Evolutionary conservation across 1,140 invertebrate genomes (phyloP).

Genomic region (Berghia stephanieae): DNA sequence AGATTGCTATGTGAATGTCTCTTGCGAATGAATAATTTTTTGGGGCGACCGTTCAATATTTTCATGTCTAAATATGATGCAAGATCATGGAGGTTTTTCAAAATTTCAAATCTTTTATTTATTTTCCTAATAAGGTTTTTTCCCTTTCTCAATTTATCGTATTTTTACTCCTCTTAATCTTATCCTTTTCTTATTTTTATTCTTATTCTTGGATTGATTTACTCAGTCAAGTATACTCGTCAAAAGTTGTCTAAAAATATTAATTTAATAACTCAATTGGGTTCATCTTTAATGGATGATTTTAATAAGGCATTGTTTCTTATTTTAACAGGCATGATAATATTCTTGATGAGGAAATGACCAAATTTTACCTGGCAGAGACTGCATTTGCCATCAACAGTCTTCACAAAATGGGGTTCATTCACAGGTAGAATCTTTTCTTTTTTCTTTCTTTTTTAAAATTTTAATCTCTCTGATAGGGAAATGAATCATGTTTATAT

Average conservation of each 20-base stretch:
- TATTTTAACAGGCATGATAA: constrained; percentile 71
- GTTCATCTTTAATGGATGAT: too few species aligned
- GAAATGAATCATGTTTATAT: constrained; percentile 91
- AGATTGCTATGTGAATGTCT: background rate
- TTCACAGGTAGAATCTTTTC: constrained; percentile 76
- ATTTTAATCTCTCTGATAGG: constrained; percentile 61
- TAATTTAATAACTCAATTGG: too few species aligned
- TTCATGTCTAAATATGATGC: too few species aligned
- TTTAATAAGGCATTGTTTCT: background rate
- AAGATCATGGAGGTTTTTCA: too few species aligned
- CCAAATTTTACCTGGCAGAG: constrained; percentile 98
- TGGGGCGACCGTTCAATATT: constrained; percentile 15
- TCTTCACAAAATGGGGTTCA: constrained; percentile 98
- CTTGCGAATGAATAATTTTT: background rate
- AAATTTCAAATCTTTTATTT: too few species aligned
- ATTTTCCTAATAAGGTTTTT: too few species aligned
- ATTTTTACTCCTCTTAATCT: too few species aligned
- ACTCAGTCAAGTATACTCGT: too few species aligned
- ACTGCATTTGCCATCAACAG: constrained; percentile 97
- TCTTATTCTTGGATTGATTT: constrained; percentile 30
- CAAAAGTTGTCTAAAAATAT: too few species aligned
- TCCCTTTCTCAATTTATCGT: too few species aligned
- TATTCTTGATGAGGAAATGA: constrained; percentile 92
- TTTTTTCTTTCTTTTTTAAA: background rate
- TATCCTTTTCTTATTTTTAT: constrained; percentile 2